phyloP scores from a whole-genome alignment of 2,888 invertebrate genomes.

The Polymixis lichenea region DNA sequence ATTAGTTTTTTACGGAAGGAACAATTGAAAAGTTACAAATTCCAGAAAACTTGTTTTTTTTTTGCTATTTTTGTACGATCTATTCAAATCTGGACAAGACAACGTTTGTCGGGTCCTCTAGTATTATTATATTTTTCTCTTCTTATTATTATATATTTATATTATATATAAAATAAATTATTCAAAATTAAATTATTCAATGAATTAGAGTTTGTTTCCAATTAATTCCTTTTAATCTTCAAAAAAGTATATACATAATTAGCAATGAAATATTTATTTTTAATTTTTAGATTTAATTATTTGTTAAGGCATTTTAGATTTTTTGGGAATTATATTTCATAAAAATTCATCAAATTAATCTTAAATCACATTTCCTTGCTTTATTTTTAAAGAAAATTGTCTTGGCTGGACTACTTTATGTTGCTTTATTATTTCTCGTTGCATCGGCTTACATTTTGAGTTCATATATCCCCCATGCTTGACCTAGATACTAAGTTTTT shows the following conservation, averaged over 20 bases:
- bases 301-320: neutral
- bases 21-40: neutral
- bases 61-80: neutral
- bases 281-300: neutral
- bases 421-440: slow-evolving; percentile 16
- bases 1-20: neutral
- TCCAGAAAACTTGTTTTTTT: neutral
- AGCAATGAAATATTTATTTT: neutral
- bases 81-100: neutral
- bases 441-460: slow-evolving; percentile 33
- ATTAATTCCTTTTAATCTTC: neutral
- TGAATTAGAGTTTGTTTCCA: neutral
- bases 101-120: neutral
- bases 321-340: neutral
- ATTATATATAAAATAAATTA: too few species aligned
- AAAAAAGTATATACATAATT: neutral
- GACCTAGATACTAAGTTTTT: slow-evolving; percentile 17
- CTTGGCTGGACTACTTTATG: slow-evolving; percentile 35
- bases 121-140: neutral
- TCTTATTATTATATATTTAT: too few species aligned
- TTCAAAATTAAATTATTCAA: too few species aligned
- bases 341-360: neutral
- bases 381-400: neutral
- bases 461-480: slow-evolving; percentile 33
- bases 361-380: neutral